These are phyloP conservation scores for Drosophila bifasciata DNA, from an alignment of 1,140 invertebrate genomes.

Conservation along the genomic window DNA sequence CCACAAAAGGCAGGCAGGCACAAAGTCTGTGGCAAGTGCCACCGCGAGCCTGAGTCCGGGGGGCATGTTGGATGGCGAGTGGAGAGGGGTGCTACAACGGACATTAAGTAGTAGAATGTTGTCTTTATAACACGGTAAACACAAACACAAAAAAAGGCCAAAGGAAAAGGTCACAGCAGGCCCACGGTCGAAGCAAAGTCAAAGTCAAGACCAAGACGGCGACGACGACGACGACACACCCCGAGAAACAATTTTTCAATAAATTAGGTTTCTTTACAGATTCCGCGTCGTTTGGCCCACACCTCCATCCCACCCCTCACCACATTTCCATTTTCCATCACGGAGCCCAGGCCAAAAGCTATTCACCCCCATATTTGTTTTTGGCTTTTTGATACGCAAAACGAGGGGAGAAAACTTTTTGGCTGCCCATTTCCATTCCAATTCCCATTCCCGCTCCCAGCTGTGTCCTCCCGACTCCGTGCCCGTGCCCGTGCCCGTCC, in stretches of 20 bases:
- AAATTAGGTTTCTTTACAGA: conserved; percentile 81
- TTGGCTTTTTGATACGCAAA: conserved; percentile 65
- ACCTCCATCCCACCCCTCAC: conserved; percentile 15
- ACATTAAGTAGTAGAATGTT: conserved; percentile 81
- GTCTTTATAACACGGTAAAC: conserved; percentile 81
- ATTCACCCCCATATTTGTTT: conserved; percentile 82
- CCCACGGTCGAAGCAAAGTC: conserved; percentile 43
- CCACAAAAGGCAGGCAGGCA: conserved; percentile 16
- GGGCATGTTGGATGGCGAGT: not conserved
- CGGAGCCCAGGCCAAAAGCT: conserved; percentile 38
- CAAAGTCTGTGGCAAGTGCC: conserved; percentile 10
- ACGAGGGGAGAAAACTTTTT: conserved; percentile 60
- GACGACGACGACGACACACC: conserved; percentile 48
- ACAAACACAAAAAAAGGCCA: conserved; percentile 68
- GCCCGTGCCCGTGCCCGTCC: too few species aligned
- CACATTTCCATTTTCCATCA: conserved; percentile 48
- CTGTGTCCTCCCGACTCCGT: not conserved
- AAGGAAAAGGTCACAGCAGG: conserved; percentile 74
- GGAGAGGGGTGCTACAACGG: conserved; percentile 50
- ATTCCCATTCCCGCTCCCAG: too few species aligned
- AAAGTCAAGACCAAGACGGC: conserved; percentile 19
- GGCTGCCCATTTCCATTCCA: not conserved
- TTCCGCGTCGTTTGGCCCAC: conserved; percentile 61
- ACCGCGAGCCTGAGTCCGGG: not conserved
- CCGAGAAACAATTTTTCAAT: conserved; percentile 79